Conservation (phyloP, 2,888 invertebrate genomes). For the Drosophila flavopinicola region DNA sequence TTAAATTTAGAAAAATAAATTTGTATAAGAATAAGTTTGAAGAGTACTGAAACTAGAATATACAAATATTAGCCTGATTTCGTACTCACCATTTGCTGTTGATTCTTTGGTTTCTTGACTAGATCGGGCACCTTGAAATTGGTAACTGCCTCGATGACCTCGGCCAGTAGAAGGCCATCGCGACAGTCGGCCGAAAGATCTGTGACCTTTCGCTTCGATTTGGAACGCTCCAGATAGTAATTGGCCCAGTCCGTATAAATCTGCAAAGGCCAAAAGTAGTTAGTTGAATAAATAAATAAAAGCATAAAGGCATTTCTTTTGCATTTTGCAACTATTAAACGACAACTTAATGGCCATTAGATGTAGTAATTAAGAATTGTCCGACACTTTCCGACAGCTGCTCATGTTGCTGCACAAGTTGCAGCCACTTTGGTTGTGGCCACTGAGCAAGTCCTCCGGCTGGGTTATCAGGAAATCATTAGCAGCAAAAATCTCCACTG, state of each 20-base stretch:
- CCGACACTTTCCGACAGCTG: conserved; percentile 51
- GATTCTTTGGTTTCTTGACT: conserved; percentile 93
- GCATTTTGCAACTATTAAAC: conserved; percentile 21
- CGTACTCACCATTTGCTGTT: conserved; percentile 95
- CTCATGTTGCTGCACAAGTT: conserved; percentile 54
- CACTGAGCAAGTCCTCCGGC: conserved; percentile 7
- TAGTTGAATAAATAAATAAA: background rate
- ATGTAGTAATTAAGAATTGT: conserved; percentile 61
- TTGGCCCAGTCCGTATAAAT: conserved; percentile 99
- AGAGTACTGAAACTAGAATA: no score
- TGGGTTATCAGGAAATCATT: conserved; percentile 80
- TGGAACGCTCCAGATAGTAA: conserved; percentile 96
- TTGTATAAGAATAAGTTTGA: no score
- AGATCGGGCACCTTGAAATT: conserved; percentile 90
- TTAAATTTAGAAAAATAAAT: no score
- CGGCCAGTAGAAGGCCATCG: conserved; percentile 95
- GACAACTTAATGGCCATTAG: conserved; percentile 51
- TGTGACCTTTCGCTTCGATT: conserved; percentile 92
- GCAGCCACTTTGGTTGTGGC: conserved; percentile 25
- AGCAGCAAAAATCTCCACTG: conserved; percentile 48
- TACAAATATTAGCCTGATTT: background rate
- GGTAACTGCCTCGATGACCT: conserved; percentile 97
- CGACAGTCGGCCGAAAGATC: conserved; percentile 96
- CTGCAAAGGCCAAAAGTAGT: conserved; percentile 86
- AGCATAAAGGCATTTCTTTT: background rate